Evolutionary conservation across 2,797 vertebrate species (phyloP), one percentile per base, ranked within the genome.

Genomic region (Thripadectes ignobilis): DNA sequence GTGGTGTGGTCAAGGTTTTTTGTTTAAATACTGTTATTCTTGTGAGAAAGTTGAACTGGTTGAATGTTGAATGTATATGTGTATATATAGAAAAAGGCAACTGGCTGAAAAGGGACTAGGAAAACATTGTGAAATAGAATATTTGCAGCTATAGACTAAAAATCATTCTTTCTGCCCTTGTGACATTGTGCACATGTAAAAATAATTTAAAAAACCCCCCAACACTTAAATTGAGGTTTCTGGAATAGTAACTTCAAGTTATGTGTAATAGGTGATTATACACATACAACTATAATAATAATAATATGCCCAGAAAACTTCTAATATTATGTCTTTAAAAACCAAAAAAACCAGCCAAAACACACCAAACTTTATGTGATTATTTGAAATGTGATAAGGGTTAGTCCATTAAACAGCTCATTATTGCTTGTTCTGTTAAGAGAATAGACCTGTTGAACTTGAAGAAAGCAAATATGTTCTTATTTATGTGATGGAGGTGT

Each of bases 361-460:
- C 6, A 43, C 45, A 41, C 21, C 0, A 0, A 52, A 78, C 22
- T 92, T 83, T n/a, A 34, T 87, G 69, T 75, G 54, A 84, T 86
- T 94, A 79, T 89, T 87, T 95, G 61, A 65, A 52, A 84, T 41
- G 23, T 78, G 59, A 55, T 91, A 69, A 95, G 97, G 30, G 41
- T 89, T 96, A 92, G 59, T 95, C 34, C 82, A 43, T 95, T 96
- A 92, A 93, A 88, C 52, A 46, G 34, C 75, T 88, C 59, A 34
- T 83, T 51, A 62, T 63, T 88, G 61, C 93, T 88, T 96, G 14
- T 91, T 87, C 58, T 95, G 39, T 97, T 92, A 85, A 78, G 75
- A 86, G 63, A 94, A 85, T 92, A 88, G 96, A 93, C 57, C 68
- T 93, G 61, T 91, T 96, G 80, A 90, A 76, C 80, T 92, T 75